Evolutionary conservation across 2,797 vertebrate species (phyloP).

Genomic region (Neosalanx taihuensis): DNA sequence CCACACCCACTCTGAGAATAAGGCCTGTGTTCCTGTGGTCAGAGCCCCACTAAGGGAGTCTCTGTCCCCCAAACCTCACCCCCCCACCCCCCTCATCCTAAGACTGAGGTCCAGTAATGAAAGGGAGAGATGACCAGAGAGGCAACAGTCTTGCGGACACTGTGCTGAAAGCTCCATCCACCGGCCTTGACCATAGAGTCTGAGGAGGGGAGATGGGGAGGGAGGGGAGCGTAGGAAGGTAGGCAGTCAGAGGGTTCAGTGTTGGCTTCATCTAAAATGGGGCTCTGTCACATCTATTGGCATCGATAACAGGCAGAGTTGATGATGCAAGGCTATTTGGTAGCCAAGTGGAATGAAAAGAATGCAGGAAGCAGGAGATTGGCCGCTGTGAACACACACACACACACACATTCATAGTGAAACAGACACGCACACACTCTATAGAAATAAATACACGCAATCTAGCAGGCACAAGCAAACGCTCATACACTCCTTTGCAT

Average conservation of each 20-base stretch:
- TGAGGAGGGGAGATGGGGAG: neutral
- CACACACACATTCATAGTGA: neutral
- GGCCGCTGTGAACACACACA: neutral
- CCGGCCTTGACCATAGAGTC: slow-evolving; percentile 12
- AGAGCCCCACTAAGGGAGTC: neutral
- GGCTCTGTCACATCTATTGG: neutral
- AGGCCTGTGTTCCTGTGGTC: neutral
- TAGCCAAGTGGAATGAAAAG: neutral
- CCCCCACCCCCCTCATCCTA: neutral
- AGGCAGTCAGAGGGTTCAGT: neutral
- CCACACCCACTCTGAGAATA: neutral
- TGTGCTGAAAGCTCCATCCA: slow-evolving; percentile 4
- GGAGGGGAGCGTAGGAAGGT: neutral
- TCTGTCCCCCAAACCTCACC: neutral
- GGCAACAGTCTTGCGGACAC: neutral
- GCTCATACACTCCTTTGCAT: neutral
- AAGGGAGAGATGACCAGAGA: neutral
- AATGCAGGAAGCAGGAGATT: neutral
- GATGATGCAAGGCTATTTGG: neutral
- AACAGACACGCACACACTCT: neutral
- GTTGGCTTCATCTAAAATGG: neutral
- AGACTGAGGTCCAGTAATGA: slow-evolving; percentile 26
- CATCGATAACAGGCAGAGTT: neutral
- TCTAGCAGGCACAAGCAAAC: neutral
- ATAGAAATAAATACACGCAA: neutral